Evolutionary conservation across 1,140 invertebrate species (phyloP).

Genomic region (Micrasema longulum): DNA sequence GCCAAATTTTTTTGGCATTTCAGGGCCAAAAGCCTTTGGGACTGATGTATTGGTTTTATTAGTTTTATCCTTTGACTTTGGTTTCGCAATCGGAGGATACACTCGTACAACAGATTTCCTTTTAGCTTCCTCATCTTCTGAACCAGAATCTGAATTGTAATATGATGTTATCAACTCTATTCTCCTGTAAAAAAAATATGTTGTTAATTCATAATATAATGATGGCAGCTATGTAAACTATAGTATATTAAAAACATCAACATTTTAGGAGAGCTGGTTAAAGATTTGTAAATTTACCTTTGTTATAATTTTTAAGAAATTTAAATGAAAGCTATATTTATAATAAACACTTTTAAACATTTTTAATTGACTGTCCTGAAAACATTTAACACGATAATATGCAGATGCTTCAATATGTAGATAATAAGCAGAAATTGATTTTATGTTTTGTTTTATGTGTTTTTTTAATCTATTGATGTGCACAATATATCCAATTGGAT

Average conservation of each 20-base stretch:
- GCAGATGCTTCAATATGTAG: not conserved
- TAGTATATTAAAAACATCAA: too few relatives aligned
- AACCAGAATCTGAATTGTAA: constrained; percentile 52
- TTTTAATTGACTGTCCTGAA: not conserved
- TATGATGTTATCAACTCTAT: constrained; percentile 53
- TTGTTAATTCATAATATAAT: constrained; percentile 1
- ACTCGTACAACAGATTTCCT: constrained; percentile 27
- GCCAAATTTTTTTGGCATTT: constrained; percentile 38
- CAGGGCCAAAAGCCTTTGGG: constrained; percentile 3
- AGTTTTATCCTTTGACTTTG: constrained; percentile 12
- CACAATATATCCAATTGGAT: too few relatives aligned
- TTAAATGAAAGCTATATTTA: not conserved
- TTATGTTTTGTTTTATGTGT: too few relatives aligned
- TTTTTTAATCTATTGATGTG: too few relatives aligned
- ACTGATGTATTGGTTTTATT: not conserved
- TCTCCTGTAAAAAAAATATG: constrained; percentile 43
- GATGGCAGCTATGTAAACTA: too few relatives aligned
- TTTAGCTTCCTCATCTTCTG: constrained; percentile 47
- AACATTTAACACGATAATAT: not conserved
- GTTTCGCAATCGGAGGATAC: constrained; percentile 31
- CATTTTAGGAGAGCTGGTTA: too few relatives aligned
- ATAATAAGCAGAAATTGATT: not conserved
- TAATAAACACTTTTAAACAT: not conserved
- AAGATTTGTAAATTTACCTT: not conserved
- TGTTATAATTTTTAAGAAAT: not conserved